phyloP scores from a whole-genome alignment of 1,140 invertebrate genomes.

The Vanessa atalanta region DNA sequence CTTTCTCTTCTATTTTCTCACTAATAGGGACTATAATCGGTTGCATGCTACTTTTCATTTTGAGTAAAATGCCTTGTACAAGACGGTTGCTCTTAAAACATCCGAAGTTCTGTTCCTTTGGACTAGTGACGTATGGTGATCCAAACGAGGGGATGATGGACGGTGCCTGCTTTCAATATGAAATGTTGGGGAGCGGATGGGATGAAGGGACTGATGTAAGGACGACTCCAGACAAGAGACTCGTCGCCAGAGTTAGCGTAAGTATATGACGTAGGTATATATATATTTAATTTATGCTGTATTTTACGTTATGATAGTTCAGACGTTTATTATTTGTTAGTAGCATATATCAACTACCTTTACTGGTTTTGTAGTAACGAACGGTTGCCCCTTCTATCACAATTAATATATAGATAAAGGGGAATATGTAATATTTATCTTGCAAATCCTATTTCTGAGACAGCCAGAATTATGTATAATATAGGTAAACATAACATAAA shows the following conservation, averaged over 20 bases:
- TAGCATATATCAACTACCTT: no score
- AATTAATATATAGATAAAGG: no score
- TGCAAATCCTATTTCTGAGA: no score
- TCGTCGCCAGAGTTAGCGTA: slow-evolving; percentile 83
- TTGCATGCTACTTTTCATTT: slow-evolving; percentile 83
- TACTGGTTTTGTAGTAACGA: no score
- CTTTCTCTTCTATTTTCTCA: slow-evolving; percentile 74
- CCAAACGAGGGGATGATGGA: slow-evolving; percentile 83
- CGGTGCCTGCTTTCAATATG: slow-evolving; percentile 84
- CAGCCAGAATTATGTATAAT: no score
- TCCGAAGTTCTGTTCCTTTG: slow-evolving; percentile 65
- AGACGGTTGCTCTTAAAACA: slow-evolving; percentile 85
- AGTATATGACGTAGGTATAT: not conserved
- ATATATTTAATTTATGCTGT: no score
- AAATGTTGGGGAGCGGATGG: slow-evolving; percentile 90
- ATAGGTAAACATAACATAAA: no score
- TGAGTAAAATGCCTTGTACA: slow-evolving; percentile 85
- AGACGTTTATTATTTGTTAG: no score
- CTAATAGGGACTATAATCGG: slow-evolving; percentile 81
- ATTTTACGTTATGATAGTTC: no score
- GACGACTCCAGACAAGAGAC: slow-evolving; percentile 83
- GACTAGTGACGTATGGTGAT: slow-evolving; percentile 85
- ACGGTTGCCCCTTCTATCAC: no score
- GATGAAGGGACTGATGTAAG: slow-evolving; percentile 84
- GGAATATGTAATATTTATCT: no score